Base-by-base conservation (phyloP, 2,888 invertebrate species). In the Tenthredo mesomela region DNA sequence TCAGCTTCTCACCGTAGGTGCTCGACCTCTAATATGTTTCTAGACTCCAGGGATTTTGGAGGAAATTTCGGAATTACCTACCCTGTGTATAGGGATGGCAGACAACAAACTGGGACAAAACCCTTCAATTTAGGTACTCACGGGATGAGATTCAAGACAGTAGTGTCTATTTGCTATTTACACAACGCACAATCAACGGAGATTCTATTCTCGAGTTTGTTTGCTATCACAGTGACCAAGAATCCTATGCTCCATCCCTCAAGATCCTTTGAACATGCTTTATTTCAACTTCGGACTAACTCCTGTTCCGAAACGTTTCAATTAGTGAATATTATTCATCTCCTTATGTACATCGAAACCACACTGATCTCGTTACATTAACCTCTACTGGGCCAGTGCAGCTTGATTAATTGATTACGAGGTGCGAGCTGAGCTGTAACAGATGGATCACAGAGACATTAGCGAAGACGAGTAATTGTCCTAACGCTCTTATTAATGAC, bases 141-240 rank as follows among this genome's bases (percentile, higher is more conserved):
- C 67, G 67, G 33, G 33, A 67, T 67, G 15, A 67, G 67, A 67
- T 67, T 33, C 25, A 33, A 67, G 29, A 67, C 67, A 7, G 67
- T 33, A 6, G 15, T 12, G 33, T 67, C 25, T 37, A 70, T 70
- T 70, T 29, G 40, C 10, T 73, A 73, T 73, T 73, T 73, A 43
- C 71, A 43, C 67, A 33, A 29, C 33, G 33, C 67, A 15, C 15
- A 67, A 18, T 33, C 29, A 18, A 67, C 67, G 18, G 33, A 67
- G 33, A 67, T 33, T 67, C 67, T 33, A 67, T 67, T 15, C 67
- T 33, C 40, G n/a, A 43, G 25, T 21, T 73, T 73, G 43, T 73
- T 73, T 43, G 43, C 71, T 3, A n/a, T 40, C 71, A 43, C 21
- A 73, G 71, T 73, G 71, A 73, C 40, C 40, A 73, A 43, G 15